phyloP scores from a whole-genome alignment of 2,888 invertebrate genomes.

The Theodoxus fluviatilis region DNA sequence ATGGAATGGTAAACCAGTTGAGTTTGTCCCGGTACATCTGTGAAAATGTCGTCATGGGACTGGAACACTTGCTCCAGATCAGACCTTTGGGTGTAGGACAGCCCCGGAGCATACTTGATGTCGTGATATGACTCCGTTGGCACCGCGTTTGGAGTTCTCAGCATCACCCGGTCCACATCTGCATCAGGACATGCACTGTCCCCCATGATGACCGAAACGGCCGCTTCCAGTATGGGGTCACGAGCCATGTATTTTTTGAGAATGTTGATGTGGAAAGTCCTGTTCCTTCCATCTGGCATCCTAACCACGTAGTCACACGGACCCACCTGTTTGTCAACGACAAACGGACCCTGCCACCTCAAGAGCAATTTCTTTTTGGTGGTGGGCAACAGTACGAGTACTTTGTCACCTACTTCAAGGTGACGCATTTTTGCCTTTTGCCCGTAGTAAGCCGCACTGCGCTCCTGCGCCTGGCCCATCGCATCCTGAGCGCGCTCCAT shows the following conservation, averaged over 20 bases:
- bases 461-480: conserved; percentile 21
- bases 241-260: conserved; percentile 16
- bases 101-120: not conserved
- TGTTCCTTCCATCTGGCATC: conserved; percentile 28
- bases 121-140: not conserved
- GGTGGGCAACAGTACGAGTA: conserved; percentile 36
- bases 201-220: too few relatives aligned
- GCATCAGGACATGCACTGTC: not conserved
- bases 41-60: not conserved
- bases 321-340: conserved; percentile 26
- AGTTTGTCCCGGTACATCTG: not conserved
- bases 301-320: conserved; percentile 30
- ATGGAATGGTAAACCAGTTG: conserved; percentile 1
- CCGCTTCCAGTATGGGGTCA: too few relatives aligned
- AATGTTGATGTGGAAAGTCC: conserved; percentile 11
- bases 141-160: too few relatives aligned
- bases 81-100: not conserved
- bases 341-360: conserved; percentile 35
- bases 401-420: conserved; percentile 33
- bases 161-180: too few relatives aligned
- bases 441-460: conserved; percentile 33
- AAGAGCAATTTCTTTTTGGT: conserved; percentile 38
- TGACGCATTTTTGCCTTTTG: conserved; percentile 26
- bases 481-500: conserved; percentile 31
- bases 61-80: not conserved